Conservation (phyloP, 2,797 vertebrate species). For the Epinephelus coioides region DNA sequence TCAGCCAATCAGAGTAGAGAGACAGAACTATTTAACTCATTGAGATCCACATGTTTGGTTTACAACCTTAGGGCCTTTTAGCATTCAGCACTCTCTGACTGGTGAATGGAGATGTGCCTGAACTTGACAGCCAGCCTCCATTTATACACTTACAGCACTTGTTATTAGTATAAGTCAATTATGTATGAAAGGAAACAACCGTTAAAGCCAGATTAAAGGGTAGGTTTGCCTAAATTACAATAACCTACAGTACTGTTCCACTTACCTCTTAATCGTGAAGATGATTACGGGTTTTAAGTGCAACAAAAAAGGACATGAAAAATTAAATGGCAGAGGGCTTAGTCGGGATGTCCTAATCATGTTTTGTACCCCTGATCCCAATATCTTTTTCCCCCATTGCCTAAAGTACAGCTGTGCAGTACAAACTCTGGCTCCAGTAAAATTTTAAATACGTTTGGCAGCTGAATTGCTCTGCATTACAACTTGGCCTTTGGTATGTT, state of each 20-base stretch:
- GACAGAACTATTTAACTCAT: not conserved
- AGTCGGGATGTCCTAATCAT: not conserved
- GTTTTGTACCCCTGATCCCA: not conserved
- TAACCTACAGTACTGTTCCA: not conserved
- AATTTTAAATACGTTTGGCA: not conserved
- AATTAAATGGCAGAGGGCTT: not conserved
- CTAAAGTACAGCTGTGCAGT: not conserved
- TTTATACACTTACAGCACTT: conserved; percentile 15
- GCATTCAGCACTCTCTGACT: not conserved
- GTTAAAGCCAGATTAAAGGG: not conserved
- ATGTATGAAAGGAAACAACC: not conserved
- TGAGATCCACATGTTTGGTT: not conserved
- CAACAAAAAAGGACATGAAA: not conserved
- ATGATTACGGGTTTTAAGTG: not conserved
- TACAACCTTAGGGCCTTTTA: not conserved
- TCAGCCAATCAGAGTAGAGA: conserved; percentile 25
- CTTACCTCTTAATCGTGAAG: not conserved
- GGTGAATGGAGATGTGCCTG: conserved; percentile 43
- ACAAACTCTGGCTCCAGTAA: not conserved
- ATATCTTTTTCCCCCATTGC: not conserved
- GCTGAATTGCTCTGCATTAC: not conserved
- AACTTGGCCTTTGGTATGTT: not conserved
- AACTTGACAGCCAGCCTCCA: conserved; percentile 35
- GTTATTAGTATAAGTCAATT: not conserved
- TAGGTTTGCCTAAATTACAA: not conserved